Conservation (phyloP, 1,140 invertebrate genomes). For the Saccostrea glomerata region DNA sequence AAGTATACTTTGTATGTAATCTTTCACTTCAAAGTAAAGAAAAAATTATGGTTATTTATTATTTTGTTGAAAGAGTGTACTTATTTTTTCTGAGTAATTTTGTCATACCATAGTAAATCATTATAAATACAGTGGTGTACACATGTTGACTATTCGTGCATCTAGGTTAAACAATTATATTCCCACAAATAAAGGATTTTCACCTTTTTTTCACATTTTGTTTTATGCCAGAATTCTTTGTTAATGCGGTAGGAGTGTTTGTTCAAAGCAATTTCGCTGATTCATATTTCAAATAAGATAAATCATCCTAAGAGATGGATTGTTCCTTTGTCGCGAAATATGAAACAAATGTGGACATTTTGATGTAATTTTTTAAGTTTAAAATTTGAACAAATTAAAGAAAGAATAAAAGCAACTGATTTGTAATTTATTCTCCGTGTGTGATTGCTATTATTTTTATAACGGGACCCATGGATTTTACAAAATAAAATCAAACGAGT, state of each 20-base stretch:
- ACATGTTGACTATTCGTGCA: too few relatives aligned
- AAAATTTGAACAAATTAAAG: neutral
- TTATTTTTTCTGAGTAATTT: too few relatives aligned
- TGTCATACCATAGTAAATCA: too few relatives aligned
- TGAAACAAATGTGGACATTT: neutral
- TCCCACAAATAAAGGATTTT: neutral
- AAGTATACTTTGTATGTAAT: too few relatives aligned
- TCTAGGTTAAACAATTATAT: too few relatives aligned
- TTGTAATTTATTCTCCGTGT: neutral
- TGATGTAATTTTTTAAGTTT: neutral
- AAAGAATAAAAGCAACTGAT: too few relatives aligned
- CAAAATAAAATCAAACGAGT: neutral
- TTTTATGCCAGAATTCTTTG: neutral
- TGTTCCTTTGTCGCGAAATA: slow-evolving; percentile 5
- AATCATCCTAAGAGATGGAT: slow-evolving; percentile 15
- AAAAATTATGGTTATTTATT: too few relatives aligned
- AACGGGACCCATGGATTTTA: neutral
- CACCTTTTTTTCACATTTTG: neutral
- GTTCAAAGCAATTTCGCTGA: neutral
- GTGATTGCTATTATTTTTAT: neutral
- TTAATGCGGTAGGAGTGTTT: neutral
- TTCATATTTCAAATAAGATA: slow-evolving; percentile 30
- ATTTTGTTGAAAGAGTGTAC: too few relatives aligned
- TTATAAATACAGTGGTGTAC: too few relatives aligned
- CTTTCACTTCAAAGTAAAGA: too few relatives aligned